Base-by-base conservation (phyloP, 2,113 vertebrate genomes). In the Gobio gobio region DNA sequence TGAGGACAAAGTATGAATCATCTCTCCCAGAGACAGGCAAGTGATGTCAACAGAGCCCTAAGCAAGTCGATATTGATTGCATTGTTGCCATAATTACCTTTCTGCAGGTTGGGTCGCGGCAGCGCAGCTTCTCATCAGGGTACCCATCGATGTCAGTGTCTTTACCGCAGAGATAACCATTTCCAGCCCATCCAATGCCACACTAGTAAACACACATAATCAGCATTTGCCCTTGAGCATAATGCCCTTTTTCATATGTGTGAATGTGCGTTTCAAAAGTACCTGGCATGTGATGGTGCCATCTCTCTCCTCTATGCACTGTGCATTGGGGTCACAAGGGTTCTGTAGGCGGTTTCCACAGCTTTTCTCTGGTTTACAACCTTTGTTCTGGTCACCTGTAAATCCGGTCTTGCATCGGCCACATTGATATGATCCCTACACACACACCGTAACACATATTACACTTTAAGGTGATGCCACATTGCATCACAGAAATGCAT, bases 91-190 rank as follows among this genome's bases (percentile, higher is more conserved):
- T 51, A 4, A 47, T 91, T 93, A 98, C 98, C 96, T 98, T 99
- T 93, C 87, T 97, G 91, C 98, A 99, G 82, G 83, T 95, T 33
- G 88, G 73, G 88, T 97, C 94, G 76, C 96, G 95, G 92, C 98
- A 99, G 1, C 93, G 93, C 47, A 99, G 96, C 83, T 97, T 96
- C 88, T 98, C 97, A 0, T 99, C 97, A 0, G 98, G 98, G 88
- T 98, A 98, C 76, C 98, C 97, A 24, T 99, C 98, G 10, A 99
- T 99, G 91, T 99, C 98, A 0, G 97, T 94, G 61, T 99, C 98
- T 92, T 97, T 99, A 83, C 97, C 98, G 1, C 98, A 99, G 76
- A 97, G 81, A 83, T 95, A 97, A 73, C 98, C 98, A 29, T 99
- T 96, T 6, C 98, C 98, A 72, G 98, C 98, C 98, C 97, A 99